Evolutionary conservation across 2,797 vertebrate species (phyloP), one percentile per base, ranked within the genome.

Genomic region (Xiphorhynchus erythropygius): DNA sequence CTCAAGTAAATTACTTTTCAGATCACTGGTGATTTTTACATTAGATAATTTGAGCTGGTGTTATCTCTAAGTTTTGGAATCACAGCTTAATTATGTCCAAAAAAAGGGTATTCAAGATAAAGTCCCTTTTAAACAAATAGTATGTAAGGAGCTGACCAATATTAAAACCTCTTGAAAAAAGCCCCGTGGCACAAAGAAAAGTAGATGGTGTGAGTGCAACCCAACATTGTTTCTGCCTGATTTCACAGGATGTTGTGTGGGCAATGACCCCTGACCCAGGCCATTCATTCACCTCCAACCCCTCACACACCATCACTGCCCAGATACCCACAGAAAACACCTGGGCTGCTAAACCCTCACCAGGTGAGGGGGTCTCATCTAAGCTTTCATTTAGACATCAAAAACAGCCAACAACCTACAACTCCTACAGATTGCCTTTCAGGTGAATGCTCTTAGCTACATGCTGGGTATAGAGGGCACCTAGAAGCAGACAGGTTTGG

Each of bases 401-500:
- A 30, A 60, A 46, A 68, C 14, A 19, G 4, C 5, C 24, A 71
- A 5, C 19, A 67, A 27, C 9, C 30, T 53, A 18, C 9, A 88
- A 14, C 13, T 67, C 17, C 46, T 65, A 24, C 47, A 73, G 37
- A 30, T 0, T 57, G 22, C 14, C 32, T 19, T 80, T 59, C 86
- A 89, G 63, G 68, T 96, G 60, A 7, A 22, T 68, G 49, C 24
- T 90, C 11, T 87, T 86, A 81, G 69, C 55, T 53, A 22, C 15
- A 6, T 7, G 11, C 15, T 79, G 44, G 46, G 15, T 77, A 21
- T 5, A 56, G 18, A 77, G 12, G 19, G 25, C 4, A 55, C 16
- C 15, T 16, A 5, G 24, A 79, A 59, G 18, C 3, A 7, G 2
- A 2, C 3, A 11, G 4, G 0, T 7, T 35, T 74, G 7, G 13